Conservation (phyloP, 2,113 vertebrate species). For the Antennarius striatus region DNA sequence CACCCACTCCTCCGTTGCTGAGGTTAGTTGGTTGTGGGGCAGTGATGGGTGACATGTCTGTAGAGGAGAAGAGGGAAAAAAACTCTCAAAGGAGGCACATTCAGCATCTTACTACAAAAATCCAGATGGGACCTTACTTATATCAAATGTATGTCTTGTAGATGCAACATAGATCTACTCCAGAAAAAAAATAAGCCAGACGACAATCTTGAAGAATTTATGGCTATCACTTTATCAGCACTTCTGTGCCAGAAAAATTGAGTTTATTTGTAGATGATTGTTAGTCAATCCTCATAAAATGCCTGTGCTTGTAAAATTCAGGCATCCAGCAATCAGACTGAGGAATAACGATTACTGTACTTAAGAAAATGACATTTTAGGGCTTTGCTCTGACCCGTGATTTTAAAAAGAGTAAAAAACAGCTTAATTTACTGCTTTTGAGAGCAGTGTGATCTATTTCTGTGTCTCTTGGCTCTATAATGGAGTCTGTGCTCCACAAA, state of each 20-base stretch:
- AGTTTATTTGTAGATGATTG: conserved; percentile 37
- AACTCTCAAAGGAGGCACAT: conserved; percentile 46
- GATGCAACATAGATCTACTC: conserved; percentile 17
- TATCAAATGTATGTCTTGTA: conserved; percentile 53
- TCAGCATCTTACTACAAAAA: conserved; percentile 24
- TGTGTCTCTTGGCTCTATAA: conserved; percentile 43
- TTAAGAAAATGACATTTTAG: conserved; percentile 8
- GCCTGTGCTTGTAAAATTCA: conserved; percentile 19
- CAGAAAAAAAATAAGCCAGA: conserved; percentile 13
- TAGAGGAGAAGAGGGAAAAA: conserved; percentile 36
- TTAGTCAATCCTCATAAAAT: conserved; percentile 27
- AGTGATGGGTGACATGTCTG: conserved; percentile 60
- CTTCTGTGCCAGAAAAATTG: no score
- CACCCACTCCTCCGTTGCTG: conserved; percentile 32
- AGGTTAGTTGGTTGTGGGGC: conserved; percentile 61
- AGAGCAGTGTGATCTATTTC: conserved; percentile 24
- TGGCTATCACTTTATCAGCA: not conserved
- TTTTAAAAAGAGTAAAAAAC: no score
- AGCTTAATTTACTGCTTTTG: no score
- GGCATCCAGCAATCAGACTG: conserved; percentile 41
- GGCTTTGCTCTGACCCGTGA: conserved; percentile 3
- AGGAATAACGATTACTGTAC: not conserved
- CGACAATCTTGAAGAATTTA: conserved; percentile 11
- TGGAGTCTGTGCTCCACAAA: conserved; percentile 52
- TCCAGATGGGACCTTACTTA: conserved; percentile 47